phyloP scores from a whole-genome alignment of 1,140 invertebrate species.

The Papilio xuthus region DNA sequence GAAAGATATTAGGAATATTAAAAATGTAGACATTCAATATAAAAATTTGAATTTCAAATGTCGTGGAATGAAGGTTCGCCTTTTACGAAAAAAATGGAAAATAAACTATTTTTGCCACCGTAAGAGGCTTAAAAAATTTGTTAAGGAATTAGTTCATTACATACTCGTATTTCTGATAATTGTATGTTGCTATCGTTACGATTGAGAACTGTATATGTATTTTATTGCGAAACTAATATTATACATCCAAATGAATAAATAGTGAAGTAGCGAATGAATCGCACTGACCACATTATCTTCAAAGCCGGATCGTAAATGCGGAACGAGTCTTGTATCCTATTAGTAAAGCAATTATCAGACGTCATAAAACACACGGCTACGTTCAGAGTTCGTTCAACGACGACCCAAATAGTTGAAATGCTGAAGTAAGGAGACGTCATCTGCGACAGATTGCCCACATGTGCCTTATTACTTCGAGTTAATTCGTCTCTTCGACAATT shows the following conservation, averaged over 20 bases:
- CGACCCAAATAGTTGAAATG: slow-evolving; percentile 31
- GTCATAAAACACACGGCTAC: slow-evolving; percentile 37
- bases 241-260: neutral
- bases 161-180: too few species aligned
- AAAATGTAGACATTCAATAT: neutral
- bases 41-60: slow-evolving; percentile 27
- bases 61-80: neutral
- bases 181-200: too few species aligned
- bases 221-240: slow-evolving; percentile 5
- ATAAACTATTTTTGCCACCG: too few species aligned
- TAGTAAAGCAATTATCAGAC: slow-evolving; percentile 28
- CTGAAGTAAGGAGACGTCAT: slow-evolving; percentile 15
- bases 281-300: slow-evolving; percentile 30
- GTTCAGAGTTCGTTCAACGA: slow-evolving; percentile 16
- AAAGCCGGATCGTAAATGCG: slow-evolving; percentile 7
- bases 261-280: neutral
- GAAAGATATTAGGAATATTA: too few species aligned
- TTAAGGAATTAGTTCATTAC: too few species aligned
- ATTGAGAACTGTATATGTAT: too few species aligned
- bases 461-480: slow-evolving; percentile 31
- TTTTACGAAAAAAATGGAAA: neutral
- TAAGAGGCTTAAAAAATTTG: too few species aligned
- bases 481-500: slow-evolving; percentile 32
- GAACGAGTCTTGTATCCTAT: slow-evolving; percentile 14
- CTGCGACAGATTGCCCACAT: slow-evolving; percentile 34